A percentile compares a stretch with the other conserved stretches of the same genome.
Evolutionary conservation across 2,113 vertebrate genomes (phyloP).

Genomic region (Spea multiplicata): DNA sequence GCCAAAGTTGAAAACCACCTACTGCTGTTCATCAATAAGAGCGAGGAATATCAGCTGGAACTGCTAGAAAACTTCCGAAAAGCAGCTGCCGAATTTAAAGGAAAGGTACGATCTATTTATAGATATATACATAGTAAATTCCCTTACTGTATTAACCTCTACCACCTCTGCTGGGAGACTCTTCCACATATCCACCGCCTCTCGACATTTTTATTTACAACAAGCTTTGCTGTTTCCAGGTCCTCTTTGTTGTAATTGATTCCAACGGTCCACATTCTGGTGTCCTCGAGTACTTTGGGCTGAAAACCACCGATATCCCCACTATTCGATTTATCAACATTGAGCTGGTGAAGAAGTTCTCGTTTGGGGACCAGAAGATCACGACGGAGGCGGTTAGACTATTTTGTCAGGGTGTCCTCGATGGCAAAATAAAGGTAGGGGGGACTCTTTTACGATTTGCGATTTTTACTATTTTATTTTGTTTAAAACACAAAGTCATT

Average conservation of each 20-base stretch:
- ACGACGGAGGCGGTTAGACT: constrained; percentile 50
- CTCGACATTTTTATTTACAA: too few relatives aligned
- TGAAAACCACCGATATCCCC: constrained; percentile 66
- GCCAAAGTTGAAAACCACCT: constrained; percentile 76
- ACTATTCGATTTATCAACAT: constrained; percentile 74
- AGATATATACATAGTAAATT: too few relatives aligned
- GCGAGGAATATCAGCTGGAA: constrained; percentile 56
- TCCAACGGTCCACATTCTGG: constrained; percentile 48
- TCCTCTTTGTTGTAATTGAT: constrained; percentile 80
- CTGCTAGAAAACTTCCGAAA: constrained; percentile 57
- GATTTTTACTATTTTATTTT: too few relatives aligned
- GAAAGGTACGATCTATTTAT: constrained; percentile 64
- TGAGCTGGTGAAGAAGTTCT: constrained; percentile 75
- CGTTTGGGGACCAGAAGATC: constrained; percentile 50
- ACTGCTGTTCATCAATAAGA: constrained; percentile 85
- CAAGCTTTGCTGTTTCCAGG: constrained; percentile 55
- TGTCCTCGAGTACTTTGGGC: constrained; percentile 78
- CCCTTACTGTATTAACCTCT: too few relatives aligned
- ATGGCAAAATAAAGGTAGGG: constrained; percentile 72
- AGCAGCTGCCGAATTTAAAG: constrained; percentile 70
- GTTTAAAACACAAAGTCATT: too few relatives aligned
- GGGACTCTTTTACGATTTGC: constrained; percentile 8
- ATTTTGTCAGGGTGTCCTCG: constrained; percentile 71
- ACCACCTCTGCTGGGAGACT: too few relatives aligned
- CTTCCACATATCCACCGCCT: too few relatives aligned